Base-by-base conservation (phyloP, 2,797 vertebrate genomes). In the Mareca strepera region DNA sequence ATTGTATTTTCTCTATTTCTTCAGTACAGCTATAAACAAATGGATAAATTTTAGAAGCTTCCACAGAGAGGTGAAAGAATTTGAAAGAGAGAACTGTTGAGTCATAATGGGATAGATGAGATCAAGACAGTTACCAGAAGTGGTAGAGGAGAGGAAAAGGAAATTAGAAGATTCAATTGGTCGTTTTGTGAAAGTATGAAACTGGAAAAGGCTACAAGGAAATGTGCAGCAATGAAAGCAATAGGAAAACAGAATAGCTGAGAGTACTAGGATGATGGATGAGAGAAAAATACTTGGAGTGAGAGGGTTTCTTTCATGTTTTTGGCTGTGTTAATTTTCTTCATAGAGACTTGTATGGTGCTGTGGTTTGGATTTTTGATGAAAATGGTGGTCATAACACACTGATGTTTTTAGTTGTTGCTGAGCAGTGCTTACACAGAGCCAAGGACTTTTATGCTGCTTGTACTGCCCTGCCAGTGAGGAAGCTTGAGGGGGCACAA, bases 131-230 rank as follows among this genome's bases (percentile, higher is more conserved):
- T 31, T 29, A 55, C 11, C 17, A 63, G 29, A 90, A 84, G 23
- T 55, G 39, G 46, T 23, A 44, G 46, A 73, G 14, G 6, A 52
- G 18, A 83, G 7, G 0, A 4, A 28, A 1, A 1, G 14, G 7
- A 52, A 55, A 82, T 8, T 23, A 48, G 46, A 62, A 72, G 14
- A 31, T 35, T 37, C 66, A 29, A 28, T 37, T 22, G 7, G 26
- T 77, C 21, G 2, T 48, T 83, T 83, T 59, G 13, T 46, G 35
- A 44, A 75, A 56, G 2, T 25, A 3, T 50, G 39, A 86, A 86
- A 70, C 3, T 25, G 5, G 7, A 74, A 66, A 83, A 56, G 21
- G 9, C 39, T 88, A 15, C 4, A 43, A 67, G 52, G 22, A 18
- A 3, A 4, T 29, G 10, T 29, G 12, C 9, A 35, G 33, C 53